Evolutionary conservation across 92 coral and sea anemone genomes (phyloP).

Genomic region (Umimayanthus kanabou): DNA sequence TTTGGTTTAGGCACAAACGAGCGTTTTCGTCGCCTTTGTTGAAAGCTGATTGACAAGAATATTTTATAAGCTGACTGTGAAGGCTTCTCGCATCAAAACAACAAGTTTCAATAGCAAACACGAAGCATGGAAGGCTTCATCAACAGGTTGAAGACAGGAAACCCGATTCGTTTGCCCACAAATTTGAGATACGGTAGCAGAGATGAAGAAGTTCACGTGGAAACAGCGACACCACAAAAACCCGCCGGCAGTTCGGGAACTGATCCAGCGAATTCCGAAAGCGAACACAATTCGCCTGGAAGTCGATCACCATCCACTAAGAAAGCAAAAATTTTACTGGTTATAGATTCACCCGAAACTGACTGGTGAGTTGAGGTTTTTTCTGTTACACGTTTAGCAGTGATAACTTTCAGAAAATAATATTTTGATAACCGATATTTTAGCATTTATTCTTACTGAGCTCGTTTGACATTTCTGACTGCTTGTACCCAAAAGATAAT

Average conservation of each 20-base stretch:
- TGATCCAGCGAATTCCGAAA: conserved; percentile 39
- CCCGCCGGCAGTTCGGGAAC: not conserved
- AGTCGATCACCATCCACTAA: conserved; percentile 59
- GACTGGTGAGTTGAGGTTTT: conserved; percentile 76
- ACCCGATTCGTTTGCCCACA: conserved; percentile 33
- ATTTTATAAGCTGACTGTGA: not conserved
- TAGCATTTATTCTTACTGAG: not conserved
- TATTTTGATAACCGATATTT: not conserved
- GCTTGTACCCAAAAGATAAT: not conserved
- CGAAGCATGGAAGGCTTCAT: conserved; percentile 32
- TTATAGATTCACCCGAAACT: conserved; percentile 89
- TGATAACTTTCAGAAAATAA: not conserved
- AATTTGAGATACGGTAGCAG: conserved; percentile 34
- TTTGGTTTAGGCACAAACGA: not conserved
- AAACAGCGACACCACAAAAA: not conserved
- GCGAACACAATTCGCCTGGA: conserved; percentile 17
- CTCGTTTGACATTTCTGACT: not conserved
- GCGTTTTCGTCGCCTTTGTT: not conserved
- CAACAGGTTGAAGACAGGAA: conserved; percentile 39
- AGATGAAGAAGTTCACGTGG: conserved; percentile 24
- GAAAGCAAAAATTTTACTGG: conserved; percentile 83
- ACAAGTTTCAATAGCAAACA: not conserved
- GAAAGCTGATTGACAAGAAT: conserved; percentile 16
- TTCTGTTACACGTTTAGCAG: not conserved
- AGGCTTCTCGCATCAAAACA: conserved; percentile 27